Evolutionary conservation across 2,797 vertebrate genomes (phyloP), one percentile per base, ranked within the genome.

Genomic region (Clamator glandarius): DNA sequence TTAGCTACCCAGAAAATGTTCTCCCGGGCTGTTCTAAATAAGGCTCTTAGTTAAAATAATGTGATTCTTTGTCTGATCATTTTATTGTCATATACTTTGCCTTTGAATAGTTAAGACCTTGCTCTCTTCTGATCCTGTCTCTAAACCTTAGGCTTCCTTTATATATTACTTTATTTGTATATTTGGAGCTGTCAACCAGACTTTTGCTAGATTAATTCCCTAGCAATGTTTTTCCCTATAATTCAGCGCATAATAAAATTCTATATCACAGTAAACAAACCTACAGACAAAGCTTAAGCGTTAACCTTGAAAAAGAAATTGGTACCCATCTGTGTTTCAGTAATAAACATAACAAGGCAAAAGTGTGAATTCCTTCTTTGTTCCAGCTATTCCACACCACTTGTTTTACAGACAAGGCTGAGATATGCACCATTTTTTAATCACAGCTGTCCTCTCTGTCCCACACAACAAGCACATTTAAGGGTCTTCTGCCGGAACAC

Each of bases 11-110:
- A 84, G 89, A 87, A 90, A 87, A 70, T 6, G 7, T 93, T 87
- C 92, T 96, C 92, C 76, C 16, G 70, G 83, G 80, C 85, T 87
- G 59, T 73, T 92, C 91, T 88, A 94, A 95, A 89, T 82, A 85
- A 11, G 58, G 50, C 31, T 91, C 63, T 91, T 82, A 25, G 76
- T 79, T 95, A 95, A 92, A 92, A 81, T 90, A 84, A 86, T 63
- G 46, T 79, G 83, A 70, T 51, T 84, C 39, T 81, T 41, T 87
- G 82, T 88, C 93, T 91, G 89, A 93, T 91, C 58, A 8, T 74
- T 74, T 94, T 92, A 79, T 74, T 91, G 63, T 82, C 91, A 83
- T 39, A 84, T 15, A 74, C 41, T 81, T 46, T 35, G 57, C 77
- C 80, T 87, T 55, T 31, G 63, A 96, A 64, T 91, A 90, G 42